These are phyloP conservation scores for Hedya salicella DNA, from an alignment of 2,888 invertebrate species.

Conservation along the genomic window DNA sequence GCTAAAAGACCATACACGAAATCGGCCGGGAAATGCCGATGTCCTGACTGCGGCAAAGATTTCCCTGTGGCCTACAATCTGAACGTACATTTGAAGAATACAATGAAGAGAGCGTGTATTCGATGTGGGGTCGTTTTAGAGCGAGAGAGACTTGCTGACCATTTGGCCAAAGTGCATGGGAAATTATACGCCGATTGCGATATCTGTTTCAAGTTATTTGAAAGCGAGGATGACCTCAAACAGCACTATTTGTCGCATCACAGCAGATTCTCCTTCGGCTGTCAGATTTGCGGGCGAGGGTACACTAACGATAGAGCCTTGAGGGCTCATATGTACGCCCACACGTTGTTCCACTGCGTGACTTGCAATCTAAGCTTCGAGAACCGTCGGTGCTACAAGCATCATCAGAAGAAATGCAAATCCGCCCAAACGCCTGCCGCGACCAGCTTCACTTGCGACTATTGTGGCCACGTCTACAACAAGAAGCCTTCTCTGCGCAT, in stretches of 20 bases:
- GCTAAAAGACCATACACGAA: conserved; percentile 24
- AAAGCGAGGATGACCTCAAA: conserved; percentile 45
- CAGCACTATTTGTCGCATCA: conserved; percentile 57
- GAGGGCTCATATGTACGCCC: conserved; percentile 64
- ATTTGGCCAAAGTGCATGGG: conserved; percentile 57
- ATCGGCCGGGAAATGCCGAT: conserved; percentile 48
- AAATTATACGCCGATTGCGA: conserved; percentile 53
- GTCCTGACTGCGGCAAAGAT: conserved; percentile 63
- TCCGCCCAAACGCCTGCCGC: conserved; percentile 24
- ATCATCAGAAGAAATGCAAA: conserved; percentile 63
- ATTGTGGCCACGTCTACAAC: conserved; percentile 67
- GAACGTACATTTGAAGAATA: conserved; percentile 65
- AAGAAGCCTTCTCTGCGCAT: conserved; percentile 70
- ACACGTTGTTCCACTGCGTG: conserved; percentile 65
- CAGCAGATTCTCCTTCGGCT: conserved; percentile 50
- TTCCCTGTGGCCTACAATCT: conserved; percentile 57
- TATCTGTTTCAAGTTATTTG: conserved; percentile 62
- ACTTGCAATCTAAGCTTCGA: conserved; percentile 65
- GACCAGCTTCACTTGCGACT: conserved; percentile 60
- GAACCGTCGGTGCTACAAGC: conserved; percentile 65
- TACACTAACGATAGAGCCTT: conserved; percentile 64
- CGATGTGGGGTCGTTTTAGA: conserved; percentile 58
- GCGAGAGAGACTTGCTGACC: conserved; percentile 59
- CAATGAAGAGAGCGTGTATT: conserved; percentile 59
- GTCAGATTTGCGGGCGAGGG: conserved; percentile 62